Percentiles rank a stretch among this genome's conserved stretches.
phyloP scores from a whole-genome alignment of 2,888 invertebrate genomes.

The Latheticus oryzae region DNA sequence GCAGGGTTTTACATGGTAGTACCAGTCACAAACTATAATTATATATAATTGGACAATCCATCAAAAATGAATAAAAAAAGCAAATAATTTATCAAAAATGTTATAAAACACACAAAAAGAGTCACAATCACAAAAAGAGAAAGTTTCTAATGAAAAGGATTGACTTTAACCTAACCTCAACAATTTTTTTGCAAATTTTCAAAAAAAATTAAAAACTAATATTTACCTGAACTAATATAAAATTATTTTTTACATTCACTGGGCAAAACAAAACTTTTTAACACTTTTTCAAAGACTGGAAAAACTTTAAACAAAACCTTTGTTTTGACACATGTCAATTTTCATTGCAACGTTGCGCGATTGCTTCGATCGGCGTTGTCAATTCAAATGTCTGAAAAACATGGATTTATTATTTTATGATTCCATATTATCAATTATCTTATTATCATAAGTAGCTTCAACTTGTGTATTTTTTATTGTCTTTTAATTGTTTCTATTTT shows the following conservation, averaged over 20 bases:
- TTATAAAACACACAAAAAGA: no score
- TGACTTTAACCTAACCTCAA: slow-evolving; percentile 31
- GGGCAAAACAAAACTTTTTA: slow-evolving; percentile 5
- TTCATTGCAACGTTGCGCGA: background rate
- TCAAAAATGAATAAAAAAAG: background rate
- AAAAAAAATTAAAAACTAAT: background rate
- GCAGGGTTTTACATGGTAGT: slow-evolving; percentile 6
- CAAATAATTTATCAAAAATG: no score
- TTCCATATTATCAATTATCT: no score
- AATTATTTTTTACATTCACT: slow-evolving; percentile 18
- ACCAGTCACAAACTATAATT: slow-evolving; percentile 15
- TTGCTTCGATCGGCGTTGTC: no score
- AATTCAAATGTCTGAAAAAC: background rate
- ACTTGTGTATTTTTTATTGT: background rate
- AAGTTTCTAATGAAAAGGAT: slow-evolving; percentile 31
- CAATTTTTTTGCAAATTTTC: background rate
- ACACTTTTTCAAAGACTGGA: slow-evolving; percentile 6
- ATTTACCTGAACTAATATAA: slow-evolving; percentile 19
- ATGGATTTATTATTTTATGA: no score
- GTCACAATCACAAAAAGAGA: slow-evolving; percentile 13
- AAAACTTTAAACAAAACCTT: slow-evolving; percentile 29
- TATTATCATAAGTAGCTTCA: no score
- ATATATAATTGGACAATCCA: background rate
- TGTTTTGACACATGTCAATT: slow-evolving; percentile 41
- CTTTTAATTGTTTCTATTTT: slow-evolving; percentile 3